Evolutionary conservation across 1,140 invertebrate genomes (phyloP).

Genomic region (Argopecten irradians): DNA sequence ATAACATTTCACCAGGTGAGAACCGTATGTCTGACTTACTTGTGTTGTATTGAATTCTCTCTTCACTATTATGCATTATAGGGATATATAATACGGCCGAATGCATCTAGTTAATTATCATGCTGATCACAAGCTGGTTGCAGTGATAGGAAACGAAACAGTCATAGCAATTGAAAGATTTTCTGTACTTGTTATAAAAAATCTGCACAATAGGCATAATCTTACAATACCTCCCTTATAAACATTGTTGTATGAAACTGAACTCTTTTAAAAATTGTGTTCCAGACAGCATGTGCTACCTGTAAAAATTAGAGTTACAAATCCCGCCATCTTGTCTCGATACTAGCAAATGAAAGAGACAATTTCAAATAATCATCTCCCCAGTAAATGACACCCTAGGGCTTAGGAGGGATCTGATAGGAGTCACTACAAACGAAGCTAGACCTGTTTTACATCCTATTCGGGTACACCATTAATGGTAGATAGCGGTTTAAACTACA

Average conservation of each 20-base stretch:
- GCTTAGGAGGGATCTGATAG: background rate
- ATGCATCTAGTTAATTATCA: background rate
- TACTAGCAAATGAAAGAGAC: background rate
- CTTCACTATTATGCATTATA: no score
- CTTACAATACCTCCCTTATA: background rate
- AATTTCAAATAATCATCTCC: slow-evolving; percentile 10
- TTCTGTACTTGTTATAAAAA: background rate
- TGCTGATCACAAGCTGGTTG: background rate
- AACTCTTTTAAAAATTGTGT: background rate
- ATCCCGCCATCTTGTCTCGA: slow-evolving; percentile 6
- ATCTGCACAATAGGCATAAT: background rate
- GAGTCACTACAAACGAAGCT: background rate
- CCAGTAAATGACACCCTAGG: slow-evolving; percentile 3
- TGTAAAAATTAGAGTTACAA: background rate
- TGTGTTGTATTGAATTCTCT: no score
- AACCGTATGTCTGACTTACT: no score
- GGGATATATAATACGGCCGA: no score
- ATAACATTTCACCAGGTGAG: background rate
- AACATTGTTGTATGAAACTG: background rate
- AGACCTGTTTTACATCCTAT: slow-evolving; percentile 1
- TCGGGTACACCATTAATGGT: background rate
- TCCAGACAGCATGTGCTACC: background rate
- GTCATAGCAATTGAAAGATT: background rate
- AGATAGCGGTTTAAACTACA: background rate
- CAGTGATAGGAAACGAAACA: background rate